These are phyloP conservation scores for Yponomeuta sedellus DNA, from an alignment of 2,888 invertebrate species.

Conservation along the genomic window DNA sequence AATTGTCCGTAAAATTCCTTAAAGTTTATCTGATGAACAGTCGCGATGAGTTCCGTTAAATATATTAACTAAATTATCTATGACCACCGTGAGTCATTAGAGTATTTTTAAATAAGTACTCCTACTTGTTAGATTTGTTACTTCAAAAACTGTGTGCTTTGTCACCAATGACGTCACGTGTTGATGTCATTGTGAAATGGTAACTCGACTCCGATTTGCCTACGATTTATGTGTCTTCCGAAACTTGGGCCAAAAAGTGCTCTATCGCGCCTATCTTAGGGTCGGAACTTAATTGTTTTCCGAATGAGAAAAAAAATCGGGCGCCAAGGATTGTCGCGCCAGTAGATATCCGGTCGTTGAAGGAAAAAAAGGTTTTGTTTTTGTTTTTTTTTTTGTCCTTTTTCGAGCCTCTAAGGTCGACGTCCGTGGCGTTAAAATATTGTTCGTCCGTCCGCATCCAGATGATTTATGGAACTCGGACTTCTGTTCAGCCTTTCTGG, in stretches of 20 bases:
- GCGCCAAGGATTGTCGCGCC: constrained; percentile 65
- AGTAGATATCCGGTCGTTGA: constrained; percentile 59
- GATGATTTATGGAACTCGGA: constrained; percentile 55
- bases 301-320: constrained; percentile 39
- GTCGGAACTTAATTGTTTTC: constrained; percentile 20
- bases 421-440: constrained; percentile 53
- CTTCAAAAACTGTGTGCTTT: background rate
- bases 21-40: background rate
- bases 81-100: no score
- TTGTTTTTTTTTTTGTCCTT: constrained; percentile 35
- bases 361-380: constrained; percentile 31
- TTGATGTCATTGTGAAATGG: constrained; percentile 6
- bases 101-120: no score
- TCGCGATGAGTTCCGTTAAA: no score
- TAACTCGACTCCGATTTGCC: constrained; percentile 7
- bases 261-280: background rate
- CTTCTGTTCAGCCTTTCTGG: constrained; percentile 30
- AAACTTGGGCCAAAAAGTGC: background rate
- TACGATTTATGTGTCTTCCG: constrained; percentile 4
- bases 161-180: background rate
- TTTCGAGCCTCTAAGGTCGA: constrained; percentile 42
- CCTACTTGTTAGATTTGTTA: background rate
- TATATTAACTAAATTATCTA: no score
- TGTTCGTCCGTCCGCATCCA: constrained; percentile 30
- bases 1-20: background rate